Base-by-base conservation (phyloP, 2,797 vertebrate species). In the Manis crassicaudata region DNA sequence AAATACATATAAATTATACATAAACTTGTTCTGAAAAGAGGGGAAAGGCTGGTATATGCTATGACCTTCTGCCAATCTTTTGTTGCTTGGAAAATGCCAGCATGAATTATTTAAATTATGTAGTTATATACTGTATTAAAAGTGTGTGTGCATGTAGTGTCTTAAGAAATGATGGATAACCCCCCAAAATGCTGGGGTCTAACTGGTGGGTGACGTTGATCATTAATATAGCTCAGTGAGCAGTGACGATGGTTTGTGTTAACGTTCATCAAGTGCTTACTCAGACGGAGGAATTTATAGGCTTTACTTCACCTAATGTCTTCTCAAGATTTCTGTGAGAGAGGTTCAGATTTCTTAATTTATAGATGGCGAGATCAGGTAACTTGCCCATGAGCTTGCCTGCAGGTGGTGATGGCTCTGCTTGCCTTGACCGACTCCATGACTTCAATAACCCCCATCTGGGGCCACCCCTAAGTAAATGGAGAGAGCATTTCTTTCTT, bases 11-110 rank as follows among this genome's bases (percentile, higher is more conserved):
- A 95, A 32, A 90, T 90, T 95, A 96, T 80, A 96, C 83, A 96
- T 85, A 96, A 95, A 84, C 95, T 97, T 88, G 70, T 95, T 89
- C 96, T 97, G 70, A 97, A 67, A 89, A 20, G 58, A 96, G 77
- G 14, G 94, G 85, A 76, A 83, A 96, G 60, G 83, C 62, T 46
- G 97, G 96, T 85, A 68, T 77, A 88, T 6, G 14, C 1, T 40
- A 23, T 13, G 60, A 92, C 92, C 63, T 25, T 92, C 77, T 95
- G 52, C 65, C 82, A 84, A 73, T 96, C 93, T 93, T 94, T 97
- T 95, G 83, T 83, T 96, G 92, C 54, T 32, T 2, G 86, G 79
- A 94, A 96, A 93, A 95, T n/a, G 84, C 87, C 77, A 96, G 92
- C 94, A 80, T 29, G 82, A 95, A 89, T 92, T 90, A 90, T 95